phyloP scores from a whole-genome alignment of 2,888 invertebrate genomes.

The Caenorhabditis japonica region DNA sequence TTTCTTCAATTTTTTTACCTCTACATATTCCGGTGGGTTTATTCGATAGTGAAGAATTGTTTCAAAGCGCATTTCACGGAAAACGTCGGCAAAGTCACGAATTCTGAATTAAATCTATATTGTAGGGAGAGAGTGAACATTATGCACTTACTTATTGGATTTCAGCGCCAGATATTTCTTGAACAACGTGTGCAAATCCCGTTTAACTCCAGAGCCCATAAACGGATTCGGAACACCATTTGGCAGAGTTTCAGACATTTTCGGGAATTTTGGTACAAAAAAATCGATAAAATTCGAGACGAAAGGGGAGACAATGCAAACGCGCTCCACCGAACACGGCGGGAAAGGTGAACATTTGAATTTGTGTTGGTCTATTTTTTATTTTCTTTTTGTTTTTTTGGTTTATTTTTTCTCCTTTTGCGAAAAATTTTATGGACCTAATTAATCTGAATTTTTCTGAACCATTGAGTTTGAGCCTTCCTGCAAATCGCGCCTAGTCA shows the following conservation, averaged over 20 bases:
- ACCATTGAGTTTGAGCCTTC: too few relatives aligned
- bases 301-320: not conserved
- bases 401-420: not conserved
- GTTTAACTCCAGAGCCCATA: conserved; percentile 37
- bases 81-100: conserved; percentile 47
- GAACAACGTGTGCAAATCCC: conserved; percentile 44
- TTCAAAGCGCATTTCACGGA: conserved; percentile 45
- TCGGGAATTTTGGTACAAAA: not conserved
- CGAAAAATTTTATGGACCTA: too few relatives aligned
- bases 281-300: conserved; percentile 2
- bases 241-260: conserved; percentile 12
- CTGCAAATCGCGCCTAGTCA: too few relatives aligned
- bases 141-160: conserved; percentile 24
- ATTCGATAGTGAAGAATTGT: conserved; percentile 54
- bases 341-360: conserved; percentile 1
- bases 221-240: conserved; percentile 17
- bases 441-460: too few relatives aligned
- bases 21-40: conserved; percentile 55
- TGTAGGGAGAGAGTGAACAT: not conserved
- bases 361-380: not conserved
- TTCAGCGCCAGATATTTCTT: conserved; percentile 31
- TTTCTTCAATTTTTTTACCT: conserved; percentile 32
- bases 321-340: conserved; percentile 8
- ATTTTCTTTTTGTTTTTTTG: not conserved
- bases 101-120: conserved; percentile 32